phyloP scores from a whole-genome alignment of 2,888 invertebrate genomes.

The Horisme vitalbata region DNA sequence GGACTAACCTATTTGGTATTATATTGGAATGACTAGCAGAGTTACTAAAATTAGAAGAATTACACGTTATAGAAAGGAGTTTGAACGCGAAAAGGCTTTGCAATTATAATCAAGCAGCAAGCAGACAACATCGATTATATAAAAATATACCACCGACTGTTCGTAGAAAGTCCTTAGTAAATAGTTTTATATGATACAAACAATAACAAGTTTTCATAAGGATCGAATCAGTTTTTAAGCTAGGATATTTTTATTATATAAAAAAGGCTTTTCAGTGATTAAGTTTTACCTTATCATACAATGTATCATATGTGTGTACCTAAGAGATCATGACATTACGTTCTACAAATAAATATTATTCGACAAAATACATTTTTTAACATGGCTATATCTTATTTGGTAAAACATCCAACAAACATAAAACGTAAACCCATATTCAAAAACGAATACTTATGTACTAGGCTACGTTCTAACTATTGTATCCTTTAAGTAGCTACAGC shows the following conservation, averaged over 20 bases:
- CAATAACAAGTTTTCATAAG: slow-evolving; percentile 9
- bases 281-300: not conserved
- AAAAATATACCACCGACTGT: slow-evolving; percentile 44
- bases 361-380: too few species aligned
- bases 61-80: not conserved
- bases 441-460: too few species aligned
- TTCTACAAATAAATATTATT: not conserved
- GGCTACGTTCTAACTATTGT: too few species aligned
- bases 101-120: slow-evolving; percentile 42
- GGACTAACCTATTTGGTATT: slow-evolving; percentile 45
- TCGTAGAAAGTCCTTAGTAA: slow-evolving; percentile 22
- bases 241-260: slow-evolving; percentile 6
- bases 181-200: slow-evolving; percentile 10
- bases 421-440: too few species aligned
- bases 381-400: too few species aligned
- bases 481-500: too few species aligned
- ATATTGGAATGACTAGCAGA: slow-evolving; percentile 42
- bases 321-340: slow-evolving; percentile 4
- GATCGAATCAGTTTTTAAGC: slow-evolving; percentile 9
- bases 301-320: not conserved
- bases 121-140: slow-evolving; percentile 53
- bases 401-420: too few species aligned
- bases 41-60: slow-evolving; percentile 19
- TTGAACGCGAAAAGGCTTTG: not conserved
- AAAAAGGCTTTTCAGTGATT: slow-evolving; percentile 7